Base-by-base conservation (phyloP, 92 coral and sea anemone species). In the Palythoa heliodiscus region DNA sequence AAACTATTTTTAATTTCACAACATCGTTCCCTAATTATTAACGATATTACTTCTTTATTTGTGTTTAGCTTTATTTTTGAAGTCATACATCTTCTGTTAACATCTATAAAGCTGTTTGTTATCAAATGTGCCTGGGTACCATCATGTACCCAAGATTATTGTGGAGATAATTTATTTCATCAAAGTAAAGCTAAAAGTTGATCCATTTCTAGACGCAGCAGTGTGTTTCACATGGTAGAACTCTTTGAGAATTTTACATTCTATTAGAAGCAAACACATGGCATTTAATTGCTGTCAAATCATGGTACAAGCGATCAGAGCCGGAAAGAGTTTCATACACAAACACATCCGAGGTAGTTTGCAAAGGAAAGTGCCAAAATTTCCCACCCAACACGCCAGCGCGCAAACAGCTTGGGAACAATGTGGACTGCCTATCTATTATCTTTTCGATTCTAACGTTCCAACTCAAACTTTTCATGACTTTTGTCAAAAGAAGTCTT, bases 231-330 rank as follows among this genome's bases (percentile, higher is more conserved):
- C 37, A 52, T 64, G 20, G n/a, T 40, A 77, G 70, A 80, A 29
- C 75, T 48, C 43, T 80, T 66, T 7, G 74, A 64, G 43, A 80
- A 48, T 64, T 80, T 80, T 80, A 66, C 73, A 80, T 80, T 80
- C 47, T 80, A 67, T 80, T 80, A 63, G 75, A 80, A 48, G 74
- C 61, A 75, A 86, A 84, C 92, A 88, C 90, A 87, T 84, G 87
- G 73, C 57, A 52, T 85, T 64, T 88, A 91, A 87, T 92, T 89
- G 90, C 87, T 85, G 89, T 76, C 89, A 83, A 84, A 80, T 71
- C 66, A 67, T 80, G 75, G n/a, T n/a, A n/a, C n/a, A n/a, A 83
- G 84, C 83, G 85, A 83, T 91, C 86, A 66, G 61, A 86, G 86
- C 88, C 94, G 92, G 94, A 90, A 92, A 91, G 81, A 64, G 86